Evolutionary conservation across 2,113 vertebrate genomes (phyloP).

Genomic region (Melanerpes aurifrons): DNA sequence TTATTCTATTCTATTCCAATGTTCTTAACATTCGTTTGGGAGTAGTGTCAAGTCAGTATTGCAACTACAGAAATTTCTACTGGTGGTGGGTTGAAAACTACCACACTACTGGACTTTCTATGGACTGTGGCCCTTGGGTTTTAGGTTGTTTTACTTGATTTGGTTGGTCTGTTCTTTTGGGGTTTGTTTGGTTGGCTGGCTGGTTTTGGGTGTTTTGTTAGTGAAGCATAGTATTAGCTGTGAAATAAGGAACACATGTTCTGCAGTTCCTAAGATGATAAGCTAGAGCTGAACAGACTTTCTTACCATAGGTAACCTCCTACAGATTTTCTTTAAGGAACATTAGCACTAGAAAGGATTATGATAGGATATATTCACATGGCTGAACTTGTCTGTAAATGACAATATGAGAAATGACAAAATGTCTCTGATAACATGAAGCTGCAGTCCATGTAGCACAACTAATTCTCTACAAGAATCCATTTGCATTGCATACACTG

Average conservation of each 20-base stretch:
- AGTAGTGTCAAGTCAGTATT: neutral
- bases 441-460: neutral
- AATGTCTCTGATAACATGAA: conserved; percentile 7
- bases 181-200: no score
- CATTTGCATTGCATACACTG: conserved; percentile 2
- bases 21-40: neutral
- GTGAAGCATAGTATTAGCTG: neutral
- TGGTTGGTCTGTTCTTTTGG: no score
- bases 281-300: neutral
- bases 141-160: no score
- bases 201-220: no score
- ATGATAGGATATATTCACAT: neutral
- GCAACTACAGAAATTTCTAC: neutral
- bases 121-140: rapidly evolving
- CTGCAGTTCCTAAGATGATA: neutral
- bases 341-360: neutral
- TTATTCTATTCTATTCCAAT: no score
- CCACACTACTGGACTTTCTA: neutral
- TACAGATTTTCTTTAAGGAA: neutral
- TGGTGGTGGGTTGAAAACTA: no score
- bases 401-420: conserved; percentile 11
- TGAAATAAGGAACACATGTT: neutral
- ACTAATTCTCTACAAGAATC: conserved; percentile 12
- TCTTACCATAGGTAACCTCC: neutral
- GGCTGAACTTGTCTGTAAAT: conserved; percentile 5